Conservation (phyloP, 2,797 vertebrate species). For the Clarias laeviceps region DNA sequence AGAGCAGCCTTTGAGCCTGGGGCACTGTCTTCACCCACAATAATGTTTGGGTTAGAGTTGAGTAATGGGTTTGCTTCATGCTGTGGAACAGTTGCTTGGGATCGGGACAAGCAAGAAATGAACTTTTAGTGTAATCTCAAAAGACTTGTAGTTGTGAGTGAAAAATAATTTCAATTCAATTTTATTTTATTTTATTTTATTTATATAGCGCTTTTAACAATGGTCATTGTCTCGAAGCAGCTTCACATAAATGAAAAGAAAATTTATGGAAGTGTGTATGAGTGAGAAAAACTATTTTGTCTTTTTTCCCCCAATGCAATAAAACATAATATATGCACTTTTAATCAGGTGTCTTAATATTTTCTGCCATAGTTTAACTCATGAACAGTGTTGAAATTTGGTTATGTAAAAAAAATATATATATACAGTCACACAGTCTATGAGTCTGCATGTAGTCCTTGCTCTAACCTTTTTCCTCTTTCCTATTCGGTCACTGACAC, state of each 20-base stretch:
- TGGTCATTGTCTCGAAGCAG: no score
- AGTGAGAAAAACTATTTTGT: background rate
- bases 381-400: background rate
- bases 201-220: no score
- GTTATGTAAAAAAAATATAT: background rate
- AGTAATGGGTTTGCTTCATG: constrained; percentile 32
- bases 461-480: constrained; percentile 36
- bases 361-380: background rate
- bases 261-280: no score
- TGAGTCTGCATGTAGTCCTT: background rate
- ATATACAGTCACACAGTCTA: background rate
- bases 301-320: background rate
- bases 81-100: constrained; percentile 9
- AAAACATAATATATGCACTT: constrained; percentile 2
- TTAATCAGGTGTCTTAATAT: background rate
- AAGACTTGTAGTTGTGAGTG: background rate
- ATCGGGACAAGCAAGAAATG: constrained; percentile 1
- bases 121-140: constrained; percentile 14
- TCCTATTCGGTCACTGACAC: constrained; percentile 18
- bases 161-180: background rate
- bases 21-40: constrained; percentile 44
- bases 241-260: no score
- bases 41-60: constrained; percentile 52
- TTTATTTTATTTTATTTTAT: background rate
- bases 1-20: constrained; percentile 34